Evolutionary conservation across 2,797 vertebrate genomes (phyloP), one percentile per base, ranked within the genome.

Genomic region (Neopelma chrysocephalum): DNA sequence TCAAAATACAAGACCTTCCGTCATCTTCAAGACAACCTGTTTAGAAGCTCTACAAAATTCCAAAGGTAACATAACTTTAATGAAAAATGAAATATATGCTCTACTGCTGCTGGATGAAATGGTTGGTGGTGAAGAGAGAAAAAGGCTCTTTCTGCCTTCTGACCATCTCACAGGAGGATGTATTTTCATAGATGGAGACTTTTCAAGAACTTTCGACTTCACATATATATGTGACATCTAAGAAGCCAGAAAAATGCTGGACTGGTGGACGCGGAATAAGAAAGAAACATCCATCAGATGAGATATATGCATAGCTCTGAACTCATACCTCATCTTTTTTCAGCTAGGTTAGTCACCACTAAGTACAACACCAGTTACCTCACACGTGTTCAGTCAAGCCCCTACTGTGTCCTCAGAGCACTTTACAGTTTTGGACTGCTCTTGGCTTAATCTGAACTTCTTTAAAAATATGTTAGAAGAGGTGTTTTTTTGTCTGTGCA

Each of bases 111-210:
- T 18, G 4, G 11, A 50, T 42, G 15, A 78, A 77, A n/a, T 31
- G 8, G 2, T 47, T 58, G 64, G 15, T 47, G 21, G 5, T 51
- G 27, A 77, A 70, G 22, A 62, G n/a, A 77, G 40, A 40, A 90
- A 85, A 40, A 20, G 13, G 5, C 3, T 60, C 4, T 3, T 12
- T 71, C 18, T 78, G 47, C 23, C 9, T 70, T 18, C 25, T 72
- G 70, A 66, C 31, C 20, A 12, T 8, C 10, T 19, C 0, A 3
- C 6, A 18, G 1, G 27, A 81, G 12, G 10, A 6, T 48, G 2
- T 71, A 20, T 68, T 85, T 89, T 80, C 36, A 53, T 15, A 78
- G 36, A 12, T 2, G 6, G 23, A 5, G 8, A 38, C 12, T 84
- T 89, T 32, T 12, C 34, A 47, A 58, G n/a, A 47, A 7, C 23